Percentiles rank a stretch among this genome's conserved stretches.
Conservation (phyloP, 1,140 invertebrate species). For the Zaprionus inermis region DNA sequence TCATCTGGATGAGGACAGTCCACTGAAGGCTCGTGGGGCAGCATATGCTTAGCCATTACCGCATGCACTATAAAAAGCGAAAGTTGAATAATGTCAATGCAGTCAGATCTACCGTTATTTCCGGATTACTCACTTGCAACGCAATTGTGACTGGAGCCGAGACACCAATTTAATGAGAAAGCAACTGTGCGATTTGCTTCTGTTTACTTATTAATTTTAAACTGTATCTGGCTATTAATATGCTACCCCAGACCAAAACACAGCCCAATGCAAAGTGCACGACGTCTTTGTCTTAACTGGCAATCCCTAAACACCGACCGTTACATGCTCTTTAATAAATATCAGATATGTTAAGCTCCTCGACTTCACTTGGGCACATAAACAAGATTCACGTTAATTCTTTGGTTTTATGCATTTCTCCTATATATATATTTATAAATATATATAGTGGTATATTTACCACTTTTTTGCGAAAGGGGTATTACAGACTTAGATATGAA, state of each 20-base stretch:
- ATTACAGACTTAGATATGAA: neutral
- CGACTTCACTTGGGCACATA: neutral
- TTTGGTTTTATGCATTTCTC: neutral
- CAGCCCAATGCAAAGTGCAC: slow-evolving; percentile 8
- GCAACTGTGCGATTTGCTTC: neutral
- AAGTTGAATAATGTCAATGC: slow-evolving; percentile 1
- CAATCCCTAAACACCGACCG: slow-evolving; percentile 3
- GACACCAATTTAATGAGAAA: neutral
- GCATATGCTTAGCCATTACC: slow-evolving; percentile 71
- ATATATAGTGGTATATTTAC: too few relatives aligned
- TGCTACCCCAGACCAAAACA: slow-evolving; percentile 51
- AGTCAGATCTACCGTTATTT: neutral
- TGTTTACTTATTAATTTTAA: slow-evolving; percentile 32
- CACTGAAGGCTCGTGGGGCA: slow-evolving; percentile 61
- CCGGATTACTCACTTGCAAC: slow-evolving; percentile 48
- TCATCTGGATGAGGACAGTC: slow-evolving; percentile 67
- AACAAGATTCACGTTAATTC: neutral
- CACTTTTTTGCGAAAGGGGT: neutral
- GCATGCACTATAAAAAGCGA: slow-evolving; percentile 65
- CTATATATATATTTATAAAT: neutral
- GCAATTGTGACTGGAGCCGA: neutral
- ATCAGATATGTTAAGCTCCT: neutral
- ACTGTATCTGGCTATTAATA: neutral
- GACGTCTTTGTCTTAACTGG: slow-evolving; percentile 54
- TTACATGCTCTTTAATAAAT: slow-evolving; percentile 17